phyloP scores from a whole-genome alignment of 2,888 invertebrate species.

The Hololepta plana region DNA sequence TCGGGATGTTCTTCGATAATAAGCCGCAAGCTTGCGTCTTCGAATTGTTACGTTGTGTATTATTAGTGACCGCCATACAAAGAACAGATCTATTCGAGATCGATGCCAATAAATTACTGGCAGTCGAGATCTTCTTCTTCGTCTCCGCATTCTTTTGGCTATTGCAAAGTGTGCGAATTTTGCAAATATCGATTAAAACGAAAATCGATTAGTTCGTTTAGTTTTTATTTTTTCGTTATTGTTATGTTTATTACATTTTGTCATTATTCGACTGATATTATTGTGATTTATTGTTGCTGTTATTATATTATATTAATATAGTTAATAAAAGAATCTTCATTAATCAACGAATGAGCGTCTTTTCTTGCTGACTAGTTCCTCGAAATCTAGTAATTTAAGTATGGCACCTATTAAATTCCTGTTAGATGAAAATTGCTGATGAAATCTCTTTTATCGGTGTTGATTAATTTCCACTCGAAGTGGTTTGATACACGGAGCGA shows the following conservation, averaged over 20 bases:
- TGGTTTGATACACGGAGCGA: no score
- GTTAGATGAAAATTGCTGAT: no score
- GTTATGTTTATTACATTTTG: no score
- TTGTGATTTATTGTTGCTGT: constrained; percentile 4
- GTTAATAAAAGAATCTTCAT: no score
- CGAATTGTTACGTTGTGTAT: constrained; percentile 47
- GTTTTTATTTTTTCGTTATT: no score
- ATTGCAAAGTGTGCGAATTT: constrained; percentile 36
- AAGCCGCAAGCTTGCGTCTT: constrained; percentile 38
- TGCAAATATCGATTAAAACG: constrained; percentile 33
- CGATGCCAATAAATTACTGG: constrained; percentile 25
- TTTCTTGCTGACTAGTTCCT: no score
- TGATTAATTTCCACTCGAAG: no score
- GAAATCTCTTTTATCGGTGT: no score
- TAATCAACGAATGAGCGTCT: no score
- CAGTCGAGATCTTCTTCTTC: constrained; percentile 37
- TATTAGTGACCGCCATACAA: constrained; percentile 31
- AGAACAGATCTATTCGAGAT: constrained; percentile 26
- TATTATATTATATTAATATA: constrained; percentile 5
- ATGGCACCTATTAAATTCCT: no score
- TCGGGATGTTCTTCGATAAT: constrained; percentile 55
- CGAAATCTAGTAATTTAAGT: no score
- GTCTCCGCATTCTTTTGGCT: constrained; percentile 45
- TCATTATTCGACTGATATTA: constrained; percentile 6
- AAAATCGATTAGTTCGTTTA: constrained; percentile 11